A percentile compares a stretch with the other conserved stretches of the same genome.
phyloP scores from a whole-genome alignment of 2,797 vertebrate species.

The Myoxocephalus aenaeus region DNA sequence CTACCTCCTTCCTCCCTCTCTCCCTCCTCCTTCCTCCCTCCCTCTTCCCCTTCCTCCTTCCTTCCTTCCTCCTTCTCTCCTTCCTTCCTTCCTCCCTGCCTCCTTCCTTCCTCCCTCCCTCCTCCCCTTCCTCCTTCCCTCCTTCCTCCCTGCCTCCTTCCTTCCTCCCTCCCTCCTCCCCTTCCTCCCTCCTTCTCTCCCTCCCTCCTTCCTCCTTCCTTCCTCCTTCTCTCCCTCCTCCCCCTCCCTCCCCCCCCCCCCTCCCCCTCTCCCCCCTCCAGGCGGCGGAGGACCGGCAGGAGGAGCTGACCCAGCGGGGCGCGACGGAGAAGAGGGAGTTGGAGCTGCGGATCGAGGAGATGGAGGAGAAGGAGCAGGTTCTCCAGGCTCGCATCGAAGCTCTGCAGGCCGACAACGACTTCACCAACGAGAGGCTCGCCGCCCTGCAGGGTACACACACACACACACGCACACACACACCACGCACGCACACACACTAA shows the following conservation, averaged over 20 bases:
- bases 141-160: too few species aligned
- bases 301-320: constrained; percentile 95
- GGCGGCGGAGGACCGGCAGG: constrained; percentile 93
- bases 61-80: too few species aligned
- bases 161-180: too few species aligned
- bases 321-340: constrained; percentile 94
- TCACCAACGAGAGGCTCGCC: constrained; percentile 95
- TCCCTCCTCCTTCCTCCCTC: too few species aligned
- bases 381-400: constrained; percentile 98
- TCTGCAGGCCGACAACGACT: constrained; percentile 98
- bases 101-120: too few species aligned
- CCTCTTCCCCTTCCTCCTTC: too few species aligned
- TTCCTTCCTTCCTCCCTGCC: too few species aligned
- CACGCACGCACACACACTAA: constrained; percentile 20
- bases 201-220: too few species aligned
- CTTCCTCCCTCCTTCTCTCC: too few species aligned
- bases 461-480: constrained; percentile 5
- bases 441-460: constrained; percentile 92
- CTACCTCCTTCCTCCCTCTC: too few species aligned
- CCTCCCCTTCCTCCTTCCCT: too few species aligned
- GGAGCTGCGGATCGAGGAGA: constrained; percentile 94
- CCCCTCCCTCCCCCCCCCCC: fast-evolving
- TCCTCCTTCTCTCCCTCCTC: fast-evolving
- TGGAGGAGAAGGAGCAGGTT: constrained; percentile 98
- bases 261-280: constrained; percentile 49